phyloP scores from a whole-genome alignment of 2,797 vertebrate species.

The Apogon hyalosoma region DNA sequence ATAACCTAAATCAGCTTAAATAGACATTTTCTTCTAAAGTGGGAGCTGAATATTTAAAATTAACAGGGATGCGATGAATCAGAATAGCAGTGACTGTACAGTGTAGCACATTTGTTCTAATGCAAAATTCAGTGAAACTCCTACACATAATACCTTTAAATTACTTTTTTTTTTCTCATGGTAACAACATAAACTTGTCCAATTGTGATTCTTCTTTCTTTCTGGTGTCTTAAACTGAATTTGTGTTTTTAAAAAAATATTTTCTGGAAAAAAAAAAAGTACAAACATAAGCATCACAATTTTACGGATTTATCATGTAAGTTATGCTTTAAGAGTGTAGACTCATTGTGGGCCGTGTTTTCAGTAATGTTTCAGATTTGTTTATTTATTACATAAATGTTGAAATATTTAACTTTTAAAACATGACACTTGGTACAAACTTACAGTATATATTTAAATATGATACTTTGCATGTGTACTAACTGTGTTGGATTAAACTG shows the following conservation, averaged over 20 bases:
- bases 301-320: conserved; percentile 66
- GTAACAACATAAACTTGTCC: conserved; percentile 53
- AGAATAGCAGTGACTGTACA: conserved; percentile 41
- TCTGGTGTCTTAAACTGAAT: conserved; percentile 72
- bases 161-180: conserved; percentile 49
- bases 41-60: conserved; percentile 48
- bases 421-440: conserved; percentile 79
- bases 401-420: conserved; percentile 76
- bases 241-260: conserved; percentile 63
- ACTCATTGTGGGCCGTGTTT: conserved; percentile 77
- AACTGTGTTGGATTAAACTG: conserved; percentile 82
- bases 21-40: not conserved
- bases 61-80: conserved; percentile 22
- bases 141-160: conserved; percentile 76
- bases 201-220: conserved; percentile 54
- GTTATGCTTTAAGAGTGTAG: conserved; percentile 74
- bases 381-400: conserved; percentile 79
- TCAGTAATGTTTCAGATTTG: conserved; percentile 69
- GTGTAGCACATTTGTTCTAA: conserved; percentile 57
- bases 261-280: conserved; percentile 55
- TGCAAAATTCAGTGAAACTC: conserved; percentile 55
- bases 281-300: conserved; percentile 58
- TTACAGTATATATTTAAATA: conserved; percentile 80
- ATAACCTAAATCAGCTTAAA: conserved; percentile 4
- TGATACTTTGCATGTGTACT: conserved; percentile 85